These are phyloP conservation scores for Matsumurasca onukii DNA, from an alignment of 1,140 invertebrate species.

Conservation along the genomic window DNA sequence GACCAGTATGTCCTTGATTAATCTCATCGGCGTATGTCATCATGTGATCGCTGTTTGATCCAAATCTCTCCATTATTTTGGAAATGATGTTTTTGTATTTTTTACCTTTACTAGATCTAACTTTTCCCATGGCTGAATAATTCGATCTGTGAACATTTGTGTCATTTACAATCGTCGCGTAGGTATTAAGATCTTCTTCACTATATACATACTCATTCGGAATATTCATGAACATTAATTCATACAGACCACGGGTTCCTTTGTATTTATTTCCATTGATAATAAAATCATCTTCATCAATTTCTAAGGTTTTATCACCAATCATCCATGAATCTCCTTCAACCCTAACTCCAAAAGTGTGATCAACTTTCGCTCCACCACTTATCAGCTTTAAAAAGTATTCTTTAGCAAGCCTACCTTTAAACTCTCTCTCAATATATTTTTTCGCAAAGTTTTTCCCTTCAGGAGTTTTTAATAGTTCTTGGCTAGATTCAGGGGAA, in stretches of 20 bases:
- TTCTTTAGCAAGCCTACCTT: conserved; percentile 1
- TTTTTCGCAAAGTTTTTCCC: conserved; percentile 12
- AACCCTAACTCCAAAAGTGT: conserved; percentile 6
- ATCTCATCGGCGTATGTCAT: neutral
- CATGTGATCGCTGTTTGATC: neutral
- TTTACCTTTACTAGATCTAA: conserved; percentile 10
- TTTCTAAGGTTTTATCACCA: neutral
- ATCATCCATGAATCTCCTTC: conserved; percentile 7
- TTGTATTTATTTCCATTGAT: neutral
- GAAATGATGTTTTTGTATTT: conserved; percentile 6
- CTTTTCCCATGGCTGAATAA: neutral
- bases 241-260: conserved; percentile 6
- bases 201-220: conserved; percentile 1
- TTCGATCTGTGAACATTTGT: conserved; percentile 18
- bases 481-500: neutral
- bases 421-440: conserved; percentile 12
- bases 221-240: conserved; percentile 10
- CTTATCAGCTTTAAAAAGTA: conserved; percentile 15
- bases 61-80: neutral
- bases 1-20: neutral
- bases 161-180: neutral
- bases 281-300: conserved; percentile 4
- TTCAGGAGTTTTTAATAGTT: conserved; percentile 2
- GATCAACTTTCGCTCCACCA: conserved; percentile 4
- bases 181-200: conserved; percentile 12